These are phyloP conservation scores for Mesorhabditis spiculigera DNA, from an alignment of 2,888 invertebrate species.

Conservation along the genomic window DNA sequence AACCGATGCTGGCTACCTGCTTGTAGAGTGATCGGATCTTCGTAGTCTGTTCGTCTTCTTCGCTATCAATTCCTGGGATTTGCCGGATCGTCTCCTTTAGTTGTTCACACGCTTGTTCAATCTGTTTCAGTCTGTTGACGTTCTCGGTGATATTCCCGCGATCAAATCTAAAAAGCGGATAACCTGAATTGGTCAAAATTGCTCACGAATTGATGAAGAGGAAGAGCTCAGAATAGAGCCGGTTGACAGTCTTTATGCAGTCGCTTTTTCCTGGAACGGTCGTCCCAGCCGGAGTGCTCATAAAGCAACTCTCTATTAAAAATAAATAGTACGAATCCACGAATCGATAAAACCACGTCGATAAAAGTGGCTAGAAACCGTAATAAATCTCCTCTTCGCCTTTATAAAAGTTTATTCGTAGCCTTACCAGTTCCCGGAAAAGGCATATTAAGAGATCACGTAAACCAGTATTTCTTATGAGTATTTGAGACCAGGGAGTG, in stretches of 20 bases:
- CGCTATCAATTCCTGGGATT: conserved; percentile 28
- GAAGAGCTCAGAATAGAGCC: conserved; percentile 26
- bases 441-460: too few relatives aligned
- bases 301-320: neutral
- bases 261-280: neutral
- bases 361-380: too few relatives aligned
- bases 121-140: conserved; percentile 21
- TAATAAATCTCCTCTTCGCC: too few relatives aligned
- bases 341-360: too few relatives aligned
- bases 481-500: too few relatives aligned
- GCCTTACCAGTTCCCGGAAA: too few relatives aligned
- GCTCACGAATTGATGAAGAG: conserved; percentile 30
- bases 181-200: neutral
- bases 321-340: too few relatives aligned
- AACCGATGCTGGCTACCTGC: neutral
- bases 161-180: conserved; percentile 19
- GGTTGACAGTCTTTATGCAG: conserved; percentile 14
- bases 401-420: too few relatives aligned
- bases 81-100: neutral
- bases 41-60: conserved; percentile 23
- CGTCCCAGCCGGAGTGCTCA: neutral
- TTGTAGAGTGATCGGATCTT: conserved; percentile 27
- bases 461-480: too few relatives aligned
- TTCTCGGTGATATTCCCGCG: conserved; percentile 31
- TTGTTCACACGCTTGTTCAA: conserved; percentile 4